Evolutionary conservation across 2,113 vertebrate genomes (phyloP).

Genomic region (Pungitius pungitius): DNA sequence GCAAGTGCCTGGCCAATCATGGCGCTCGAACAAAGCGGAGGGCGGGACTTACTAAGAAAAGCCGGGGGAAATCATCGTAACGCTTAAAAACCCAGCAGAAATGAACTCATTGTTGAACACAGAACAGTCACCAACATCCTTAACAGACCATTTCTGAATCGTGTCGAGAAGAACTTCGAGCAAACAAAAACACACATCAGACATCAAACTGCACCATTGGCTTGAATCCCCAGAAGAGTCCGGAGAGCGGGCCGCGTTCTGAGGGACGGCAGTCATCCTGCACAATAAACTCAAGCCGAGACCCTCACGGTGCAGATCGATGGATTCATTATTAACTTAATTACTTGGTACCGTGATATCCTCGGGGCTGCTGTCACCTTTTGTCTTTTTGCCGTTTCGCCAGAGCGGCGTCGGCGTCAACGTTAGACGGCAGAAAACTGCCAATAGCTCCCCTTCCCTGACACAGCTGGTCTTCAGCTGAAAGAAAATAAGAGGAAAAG

Average conservation of each 20-base stretch:
- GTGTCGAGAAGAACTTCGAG: neutral
- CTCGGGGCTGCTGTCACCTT: slow-evolving; percentile 17
- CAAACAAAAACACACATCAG: too few species aligned
- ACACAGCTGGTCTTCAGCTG: slow-evolving; percentile 3
- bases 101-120: too few species aligned
- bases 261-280: slow-evolving; percentile 54
- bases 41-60: neutral
- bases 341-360: slow-evolving; percentile 57
- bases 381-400: slow-evolving; percentile 31
- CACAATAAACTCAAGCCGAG: slow-evolving; percentile 58
- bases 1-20: too few species aligned
- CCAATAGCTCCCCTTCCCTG: slow-evolving; percentile 5
- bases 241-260: slow-evolving; percentile 52
- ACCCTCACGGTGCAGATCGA: slow-evolving; percentile 64
- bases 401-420: slow-evolving; percentile 26
- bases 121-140: neutral
- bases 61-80: too few species aligned
- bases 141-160: neutral
- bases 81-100: too few species aligned
- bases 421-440: neutral
- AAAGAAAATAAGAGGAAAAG: neutral
- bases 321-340: slow-evolving; percentile 72
- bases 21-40: too few species aligned
- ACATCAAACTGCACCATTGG: slow-evolving; percentile 33
- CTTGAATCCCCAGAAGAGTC: slow-evolving; percentile 49